These are phyloP conservation scores for Phengaris arion DNA, from an alignment of 2,888 invertebrate genomes.

Conservation along the genomic window DNA sequence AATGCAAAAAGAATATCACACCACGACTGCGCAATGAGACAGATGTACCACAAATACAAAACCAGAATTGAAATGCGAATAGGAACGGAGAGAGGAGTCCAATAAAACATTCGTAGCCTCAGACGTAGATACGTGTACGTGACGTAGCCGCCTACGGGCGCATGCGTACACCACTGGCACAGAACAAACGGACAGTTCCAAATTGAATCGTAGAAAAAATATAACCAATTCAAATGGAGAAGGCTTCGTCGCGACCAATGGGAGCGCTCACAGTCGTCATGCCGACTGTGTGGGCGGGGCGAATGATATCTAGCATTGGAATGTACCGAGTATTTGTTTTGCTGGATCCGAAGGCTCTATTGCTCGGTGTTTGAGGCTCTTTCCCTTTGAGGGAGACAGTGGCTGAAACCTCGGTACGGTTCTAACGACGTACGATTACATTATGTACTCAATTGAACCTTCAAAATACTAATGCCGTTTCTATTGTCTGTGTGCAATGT, in stretches of 20 bases:
- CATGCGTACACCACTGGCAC: constrained; percentile 67
- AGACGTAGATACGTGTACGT: constrained; percentile 76
- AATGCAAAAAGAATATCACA: constrained; percentile 3
- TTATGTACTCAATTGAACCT: constrained; percentile 61
- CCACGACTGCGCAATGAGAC: constrained; percentile 65
- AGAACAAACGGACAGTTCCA: constrained; percentile 75
- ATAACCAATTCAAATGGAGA: constrained; percentile 79
- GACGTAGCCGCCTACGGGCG: constrained; percentile 68
- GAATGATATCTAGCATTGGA: constrained; percentile 80
- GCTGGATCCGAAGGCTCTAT: constrained; percentile 76
- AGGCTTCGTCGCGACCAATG: constrained; percentile 76
- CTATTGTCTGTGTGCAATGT: constrained; percentile 14
- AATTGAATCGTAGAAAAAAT: constrained; percentile 78
- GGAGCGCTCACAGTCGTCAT: constrained; percentile 76
- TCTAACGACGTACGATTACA: constrained; percentile 69
- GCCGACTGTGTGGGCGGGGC: constrained; percentile 79
- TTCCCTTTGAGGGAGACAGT: constrained; percentile 69
- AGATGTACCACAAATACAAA: constrained; percentile 62
- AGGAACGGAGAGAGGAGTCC: constrained; percentile 69
- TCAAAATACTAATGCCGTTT: constrained; percentile 29
- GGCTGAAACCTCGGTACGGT: constrained; percentile 73
- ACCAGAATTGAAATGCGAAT: constrained; percentile 70
- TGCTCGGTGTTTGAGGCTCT: constrained; percentile 74
- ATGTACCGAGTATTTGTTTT: constrained; percentile 79
- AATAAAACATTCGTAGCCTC: constrained; percentile 74